Conservation (phyloP, 2,113 vertebrate species). For the Plecturocebus donacophilus region DNA sequence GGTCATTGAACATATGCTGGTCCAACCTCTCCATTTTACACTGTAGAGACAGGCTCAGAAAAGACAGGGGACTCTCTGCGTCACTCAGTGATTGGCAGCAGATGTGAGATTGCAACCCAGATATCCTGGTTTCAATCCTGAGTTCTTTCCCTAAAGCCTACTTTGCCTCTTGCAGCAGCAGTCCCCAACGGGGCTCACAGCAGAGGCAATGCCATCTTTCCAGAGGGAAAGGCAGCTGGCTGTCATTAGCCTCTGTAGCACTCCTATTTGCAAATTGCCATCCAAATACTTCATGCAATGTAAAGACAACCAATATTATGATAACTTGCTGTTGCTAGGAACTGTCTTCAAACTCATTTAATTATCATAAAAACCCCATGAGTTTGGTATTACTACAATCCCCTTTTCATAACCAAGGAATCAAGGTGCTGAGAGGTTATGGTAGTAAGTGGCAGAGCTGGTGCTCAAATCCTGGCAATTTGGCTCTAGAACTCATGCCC, state of each 20-base stretch:
- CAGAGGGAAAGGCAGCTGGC: background rate
- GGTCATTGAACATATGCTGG: background rate
- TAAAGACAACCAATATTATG: background rate
- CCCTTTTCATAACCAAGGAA: background rate
- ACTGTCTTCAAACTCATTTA: background rate
- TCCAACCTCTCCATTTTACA: background rate
- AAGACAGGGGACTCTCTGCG: background rate
- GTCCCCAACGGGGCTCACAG: fast-evolving
- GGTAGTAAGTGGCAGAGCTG: background rate
- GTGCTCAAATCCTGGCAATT: background rate
- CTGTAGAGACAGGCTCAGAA: background rate
- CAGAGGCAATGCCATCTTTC: background rate
- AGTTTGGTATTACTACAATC: background rate
- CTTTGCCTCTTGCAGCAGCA: background rate
- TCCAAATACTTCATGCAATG: background rate
- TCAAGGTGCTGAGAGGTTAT: background rate
- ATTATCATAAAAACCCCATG: background rate
- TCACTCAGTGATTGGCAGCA: background rate
- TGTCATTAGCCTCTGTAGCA: background rate
- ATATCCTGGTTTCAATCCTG: background rate
- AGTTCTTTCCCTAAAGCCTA: background rate
- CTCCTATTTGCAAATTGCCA: background rate
- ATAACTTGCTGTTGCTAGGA: background rate
- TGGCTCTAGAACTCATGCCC: background rate
- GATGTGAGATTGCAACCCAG: background rate